These are phyloP conservation scores for Pygoscelis adeliae DNA, from an alignment of 2,113 vertebrate species.

Conservation along the genomic window DNA sequence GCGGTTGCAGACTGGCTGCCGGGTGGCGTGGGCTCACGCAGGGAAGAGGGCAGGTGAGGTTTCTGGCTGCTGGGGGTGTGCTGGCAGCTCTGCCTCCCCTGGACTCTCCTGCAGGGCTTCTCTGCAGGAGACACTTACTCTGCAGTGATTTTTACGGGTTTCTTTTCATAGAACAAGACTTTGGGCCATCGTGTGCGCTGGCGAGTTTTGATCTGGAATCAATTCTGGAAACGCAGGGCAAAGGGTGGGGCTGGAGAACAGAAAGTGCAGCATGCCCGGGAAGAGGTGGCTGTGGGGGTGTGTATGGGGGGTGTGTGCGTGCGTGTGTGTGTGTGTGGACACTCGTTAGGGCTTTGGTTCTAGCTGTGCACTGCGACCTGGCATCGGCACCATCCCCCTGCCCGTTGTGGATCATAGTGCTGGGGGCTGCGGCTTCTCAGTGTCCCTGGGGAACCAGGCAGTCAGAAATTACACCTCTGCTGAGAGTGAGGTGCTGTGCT, in stretches of 20 bases:
- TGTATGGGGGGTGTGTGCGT: accelerated
- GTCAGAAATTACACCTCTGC: not conserved
- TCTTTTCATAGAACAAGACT: not conserved
- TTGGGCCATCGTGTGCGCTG: accelerated
- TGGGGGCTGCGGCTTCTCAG: accelerated
- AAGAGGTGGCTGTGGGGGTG: not conserved
- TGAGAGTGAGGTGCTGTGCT: not conserved
- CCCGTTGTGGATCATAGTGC: accelerated
- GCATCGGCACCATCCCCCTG: accelerated
- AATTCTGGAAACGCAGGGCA: accelerated
- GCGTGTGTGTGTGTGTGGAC: too few relatives aligned
- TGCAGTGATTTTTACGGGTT: not conserved
- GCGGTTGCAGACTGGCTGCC: not conserved
- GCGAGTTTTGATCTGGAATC: not conserved
- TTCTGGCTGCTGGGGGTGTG: not conserved
- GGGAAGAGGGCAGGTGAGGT: not conserved
- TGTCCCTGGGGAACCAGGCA: not conserved
- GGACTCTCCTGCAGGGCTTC: not conserved
- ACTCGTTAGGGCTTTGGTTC: accelerated
- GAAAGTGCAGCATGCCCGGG: accelerated
- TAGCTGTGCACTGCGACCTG: accelerated
- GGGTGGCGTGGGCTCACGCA: accelerated
- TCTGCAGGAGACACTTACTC: accelerated
- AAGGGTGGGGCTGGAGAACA: not conserved
- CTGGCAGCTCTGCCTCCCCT: not conserved